Evolutionary conservation across 2,888 invertebrate species (phyloP).

Genomic region (Euzophera pinguis): DNA sequence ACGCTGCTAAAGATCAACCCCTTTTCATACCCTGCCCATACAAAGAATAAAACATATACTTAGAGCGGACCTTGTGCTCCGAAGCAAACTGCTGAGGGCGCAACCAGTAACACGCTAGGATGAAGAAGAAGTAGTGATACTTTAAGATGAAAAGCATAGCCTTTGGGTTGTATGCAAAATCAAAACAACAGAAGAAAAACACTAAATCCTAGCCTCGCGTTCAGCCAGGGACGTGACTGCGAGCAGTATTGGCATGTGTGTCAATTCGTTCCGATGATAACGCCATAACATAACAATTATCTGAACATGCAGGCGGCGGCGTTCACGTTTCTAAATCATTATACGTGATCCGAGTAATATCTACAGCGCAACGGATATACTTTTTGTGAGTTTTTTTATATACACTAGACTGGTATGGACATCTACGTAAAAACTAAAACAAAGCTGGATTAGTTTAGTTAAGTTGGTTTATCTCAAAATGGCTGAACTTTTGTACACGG

Average conservation of each 20-base stretch:
- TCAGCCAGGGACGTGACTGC: slow-evolving; percentile 20
- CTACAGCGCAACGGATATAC: background rate
- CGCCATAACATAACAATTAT: slow-evolving; percentile 25
- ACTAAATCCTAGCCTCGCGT: background rate
- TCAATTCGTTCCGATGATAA: slow-evolving; percentile 36
- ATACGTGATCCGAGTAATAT: slow-evolving; percentile 13
- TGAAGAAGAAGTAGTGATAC: too few relatives aligned
- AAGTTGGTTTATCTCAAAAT: too few relatives aligned
- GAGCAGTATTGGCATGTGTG: slow-evolving; percentile 24
- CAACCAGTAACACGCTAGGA: too few relatives aligned
- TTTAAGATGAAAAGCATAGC: too few relatives aligned
- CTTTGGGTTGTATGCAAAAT: background rate
- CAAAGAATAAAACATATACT: too few relatives aligned
- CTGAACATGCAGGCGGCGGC: slow-evolving; percentile 27
- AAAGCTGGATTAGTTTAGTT: too few relatives aligned
- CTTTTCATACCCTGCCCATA: too few relatives aligned
- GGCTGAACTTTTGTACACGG: too few relatives aligned
- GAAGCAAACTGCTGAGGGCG: too few relatives aligned
- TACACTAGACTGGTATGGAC: background rate
- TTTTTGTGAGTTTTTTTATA: background rate
- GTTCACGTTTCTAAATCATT: slow-evolving; percentile 20
- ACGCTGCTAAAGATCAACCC: too few relatives aligned
- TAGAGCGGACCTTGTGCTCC: too few relatives aligned
- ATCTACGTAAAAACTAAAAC: too few relatives aligned
- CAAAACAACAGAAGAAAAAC: background rate